These are phyloP conservation scores for Nipponacmea schrenckii DNA, from an alignment of 2,888 invertebrate genomes.

Conservation along the genomic window DNA sequence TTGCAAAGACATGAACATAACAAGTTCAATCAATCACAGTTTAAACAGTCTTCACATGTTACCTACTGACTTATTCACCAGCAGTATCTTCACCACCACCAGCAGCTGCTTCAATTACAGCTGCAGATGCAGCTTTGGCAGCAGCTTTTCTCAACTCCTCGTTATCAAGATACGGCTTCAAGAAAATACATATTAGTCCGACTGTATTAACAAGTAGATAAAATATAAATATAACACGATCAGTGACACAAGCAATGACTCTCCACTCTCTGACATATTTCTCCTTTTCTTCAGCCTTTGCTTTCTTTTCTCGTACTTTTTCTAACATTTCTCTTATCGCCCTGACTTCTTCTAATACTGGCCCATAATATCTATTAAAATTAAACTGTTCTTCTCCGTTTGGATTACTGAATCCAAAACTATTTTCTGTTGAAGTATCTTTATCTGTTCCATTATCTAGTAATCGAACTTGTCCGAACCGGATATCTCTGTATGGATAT, in stretches of 20 bases:
- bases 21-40: not conserved
- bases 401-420: constrained; percentile 11
- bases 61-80: not conserved
- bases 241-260: constrained; percentile 60
- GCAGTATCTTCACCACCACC: not conserved
- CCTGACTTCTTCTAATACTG: constrained; percentile 48
- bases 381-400: not conserved
- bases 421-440: constrained; percentile 14
- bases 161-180: constrained; percentile 28
- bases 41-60: not conserved
- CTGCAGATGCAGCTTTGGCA: not conserved
- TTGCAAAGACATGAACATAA: not conserved
- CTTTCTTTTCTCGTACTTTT: constrained; percentile 55
- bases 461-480: constrained; percentile 41
- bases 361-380: constrained; percentile 8
- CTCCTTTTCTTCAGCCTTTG: constrained; percentile 51
- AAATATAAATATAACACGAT: constrained; percentile 58
- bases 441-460: constrained; percentile 49
- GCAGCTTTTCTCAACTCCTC: not conserved
- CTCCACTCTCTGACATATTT: constrained; percentile 59
- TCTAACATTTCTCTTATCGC: constrained; percentile 60
- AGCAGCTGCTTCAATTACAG: not conserved
- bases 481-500: constrained; percentile 43
- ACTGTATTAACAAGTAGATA: constrained; percentile 56
- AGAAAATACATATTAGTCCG: constrained; percentile 57